Evolutionary conservation across 2,888 invertebrate genomes (phyloP).

Genomic region (Microplitis manilae): DNA sequence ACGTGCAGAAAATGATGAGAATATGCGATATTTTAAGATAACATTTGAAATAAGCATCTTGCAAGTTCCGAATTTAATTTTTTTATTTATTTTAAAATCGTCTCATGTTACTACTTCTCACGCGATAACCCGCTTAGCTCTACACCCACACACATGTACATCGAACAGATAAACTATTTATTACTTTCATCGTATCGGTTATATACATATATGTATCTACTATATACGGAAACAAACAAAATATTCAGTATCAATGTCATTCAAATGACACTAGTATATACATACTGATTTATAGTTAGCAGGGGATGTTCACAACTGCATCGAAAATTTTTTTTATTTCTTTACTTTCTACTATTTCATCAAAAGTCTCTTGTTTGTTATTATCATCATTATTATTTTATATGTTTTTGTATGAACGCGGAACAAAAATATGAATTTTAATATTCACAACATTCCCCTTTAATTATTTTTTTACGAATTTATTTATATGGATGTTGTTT

Average conservation of each 20-base stretch:
- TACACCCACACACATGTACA: neutral
- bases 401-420: too few species aligned
- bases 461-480: too few species aligned
- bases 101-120: conserved; percentile 23
- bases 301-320: neutral
- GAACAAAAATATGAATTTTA: too few species aligned
- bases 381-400: too few species aligned
- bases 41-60: neutral
- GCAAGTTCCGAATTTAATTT: conserved; percentile 2
- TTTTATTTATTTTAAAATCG: conserved; percentile 14
- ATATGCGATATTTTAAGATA: neutral
- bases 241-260: neutral
- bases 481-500: too few species aligned
- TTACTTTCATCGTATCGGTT: conserved; percentile 27
- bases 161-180: too few species aligned
- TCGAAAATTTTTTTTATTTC: neutral
- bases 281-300: neutral
- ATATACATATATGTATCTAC: neutral
- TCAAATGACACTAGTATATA: neutral
- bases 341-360: neutral
- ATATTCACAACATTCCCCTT: too few species aligned
- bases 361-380: neutral
- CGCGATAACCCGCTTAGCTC: conserved; percentile 25
- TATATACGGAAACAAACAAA: neutral
- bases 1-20: conserved; percentile 17